phyloP scores from a whole-genome alignment of 2,888 invertebrate genomes.

The Dasypolia templi region DNA sequence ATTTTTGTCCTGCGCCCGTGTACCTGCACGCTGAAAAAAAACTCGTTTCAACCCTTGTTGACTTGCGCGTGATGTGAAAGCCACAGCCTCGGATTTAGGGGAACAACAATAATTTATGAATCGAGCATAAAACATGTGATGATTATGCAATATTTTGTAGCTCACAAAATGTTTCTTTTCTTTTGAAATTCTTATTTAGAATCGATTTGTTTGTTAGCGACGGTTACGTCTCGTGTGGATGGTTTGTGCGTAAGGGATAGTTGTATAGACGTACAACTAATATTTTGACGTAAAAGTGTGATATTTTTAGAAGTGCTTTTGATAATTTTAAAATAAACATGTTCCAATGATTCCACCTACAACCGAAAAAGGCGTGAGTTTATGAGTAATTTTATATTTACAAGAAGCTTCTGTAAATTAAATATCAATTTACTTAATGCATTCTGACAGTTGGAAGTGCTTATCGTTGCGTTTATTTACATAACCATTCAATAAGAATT shows the following conservation, averaged over 20 bases:
- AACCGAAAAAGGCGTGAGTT: background rate
- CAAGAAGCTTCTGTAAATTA: conserved; percentile 30
- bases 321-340: background rate
- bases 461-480: conserved; percentile 24
- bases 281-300: too few species aligned
- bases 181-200: conserved; percentile 37
- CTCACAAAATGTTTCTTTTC: conserved; percentile 30
- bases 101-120: conserved; percentile 73
- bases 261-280: background rate
- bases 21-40: conserved; percentile 63
- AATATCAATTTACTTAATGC: conserved; percentile 20
- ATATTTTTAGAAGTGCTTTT: background rate
- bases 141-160: conserved; percentile 61
- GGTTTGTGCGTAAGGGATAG: background rate
- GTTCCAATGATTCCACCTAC: background rate
- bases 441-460: conserved; percentile 26
- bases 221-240: background rate
- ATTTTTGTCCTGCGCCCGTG: conserved; percentile 62
- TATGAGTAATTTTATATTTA: background rate
- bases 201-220: conserved; percentile 22
- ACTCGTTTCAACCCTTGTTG: conserved; percentile 65
- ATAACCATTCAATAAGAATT: conserved; percentile 19
- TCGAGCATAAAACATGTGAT: conserved; percentile 68
- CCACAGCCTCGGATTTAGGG: conserved; percentile 67
- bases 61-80: conserved; percentile 70